Evolutionary conservation across 2,797 vertebrate genomes (phyloP), one percentile per base, ranked within the genome.

Genomic region (Xerus rutilus): DNA sequence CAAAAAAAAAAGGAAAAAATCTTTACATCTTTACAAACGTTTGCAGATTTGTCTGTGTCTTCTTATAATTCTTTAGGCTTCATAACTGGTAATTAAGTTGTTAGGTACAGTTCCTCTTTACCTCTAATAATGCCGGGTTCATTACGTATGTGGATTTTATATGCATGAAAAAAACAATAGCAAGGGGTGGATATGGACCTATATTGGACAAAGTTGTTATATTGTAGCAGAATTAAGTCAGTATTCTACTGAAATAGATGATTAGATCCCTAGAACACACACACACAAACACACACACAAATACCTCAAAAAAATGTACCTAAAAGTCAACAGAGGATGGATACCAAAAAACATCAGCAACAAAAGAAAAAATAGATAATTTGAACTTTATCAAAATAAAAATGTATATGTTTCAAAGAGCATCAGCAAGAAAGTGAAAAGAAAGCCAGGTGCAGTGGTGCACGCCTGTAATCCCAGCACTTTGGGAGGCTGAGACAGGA

Each of bases 191-290:
- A 30, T 57, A 59, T 49, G 3, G 20, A 67, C 23, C 21, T 67
- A 23, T 74, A 47, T 7, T 49, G 43, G n/a, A 81, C 25, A 69
- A 39, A 43, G 39, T 49, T 82, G 25, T 47, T 74, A 21, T 28
- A 70, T 76, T 91, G 74, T 49, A 62, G 69, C n/a, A 83, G 49
- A 88, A 87, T 76, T 74, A 85, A 76, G 32, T 77, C 43, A 59
- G 32, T 30, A 30, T 82, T 62, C 21, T 43, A 1, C 23, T 14
- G 49, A 84, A 76, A 35, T 30, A 47, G 39, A 69, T 49, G 47
- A 35, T 39, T 69, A 28, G 35, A 82, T 69, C 35, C 43, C 28
- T 45, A 83, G 28, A 77, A 69, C 72, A 74, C 8, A 74, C 72
- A 73, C 69, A 72, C 12, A 54, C 39, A 59, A 7, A 49, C 47